A percentile compares a stretch with the other conserved stretches of the same genome.
Evolutionary conservation across 2,113 vertebrate genomes (phyloP).

Genomic region (Melanerpes formicivorus): DNA sequence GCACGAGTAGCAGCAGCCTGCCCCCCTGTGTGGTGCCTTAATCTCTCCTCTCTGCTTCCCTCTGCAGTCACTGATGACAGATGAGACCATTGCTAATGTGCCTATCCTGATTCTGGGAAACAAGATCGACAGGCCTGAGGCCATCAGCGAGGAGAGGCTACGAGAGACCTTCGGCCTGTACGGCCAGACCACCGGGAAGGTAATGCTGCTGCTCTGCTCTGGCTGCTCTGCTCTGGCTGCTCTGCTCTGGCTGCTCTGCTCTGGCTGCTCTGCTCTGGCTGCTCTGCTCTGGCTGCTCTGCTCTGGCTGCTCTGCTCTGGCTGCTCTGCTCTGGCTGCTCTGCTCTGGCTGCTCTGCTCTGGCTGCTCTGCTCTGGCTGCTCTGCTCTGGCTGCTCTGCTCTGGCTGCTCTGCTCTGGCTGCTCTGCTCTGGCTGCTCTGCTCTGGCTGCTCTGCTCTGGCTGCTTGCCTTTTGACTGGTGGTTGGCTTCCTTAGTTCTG

Average conservation of each 20-base stretch:
- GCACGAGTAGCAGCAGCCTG: not conserved
- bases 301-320: too few species aligned
- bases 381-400: too few species aligned
- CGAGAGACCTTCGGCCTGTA: slow-evolving; percentile 91
- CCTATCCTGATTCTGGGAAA: slow-evolving; percentile 98
- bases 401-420: too few species aligned
- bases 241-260: too few species aligned
- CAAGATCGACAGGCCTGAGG: slow-evolving; percentile 96
- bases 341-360: too few species aligned
- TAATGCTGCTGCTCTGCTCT: slow-evolving; percentile 36
- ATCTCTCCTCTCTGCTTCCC: not conserved
- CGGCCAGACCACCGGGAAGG: slow-evolving; percentile 97
- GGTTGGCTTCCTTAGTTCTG: not conserved
- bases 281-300: too few species aligned
- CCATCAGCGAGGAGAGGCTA: slow-evolving; percentile 94
- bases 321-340: too few species aligned
- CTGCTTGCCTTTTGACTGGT: not conserved
- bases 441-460: not conserved
- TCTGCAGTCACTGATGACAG: slow-evolving; percentile 93
- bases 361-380: too few species aligned
- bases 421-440: too few species aligned
- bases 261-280: too few species aligned
- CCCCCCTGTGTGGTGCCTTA: not conserved
- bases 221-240: too few species aligned
- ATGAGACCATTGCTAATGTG: slow-evolving; percentile 97